A percentile compares a stretch with the other conserved stretches of the same genome.
These are phyloP conservation scores for Magallana angulata DNA, from an alignment of 1,140 invertebrate species.

Conservation along the genomic window DNA sequence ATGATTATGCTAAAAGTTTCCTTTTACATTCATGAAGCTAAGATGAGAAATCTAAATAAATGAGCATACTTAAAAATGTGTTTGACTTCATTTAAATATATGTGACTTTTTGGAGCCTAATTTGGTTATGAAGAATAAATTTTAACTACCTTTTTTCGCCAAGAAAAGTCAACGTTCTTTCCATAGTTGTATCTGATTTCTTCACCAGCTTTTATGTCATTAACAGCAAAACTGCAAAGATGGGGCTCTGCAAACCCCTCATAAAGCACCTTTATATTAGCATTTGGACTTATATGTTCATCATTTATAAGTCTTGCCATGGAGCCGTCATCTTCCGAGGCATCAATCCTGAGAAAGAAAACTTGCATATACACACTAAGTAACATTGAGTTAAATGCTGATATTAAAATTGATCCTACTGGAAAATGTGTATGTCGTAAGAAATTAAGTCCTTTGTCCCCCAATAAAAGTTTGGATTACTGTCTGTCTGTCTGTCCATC, in stretches of 20 bases:
- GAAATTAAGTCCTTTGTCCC: too few relatives aligned
- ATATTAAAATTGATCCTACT: too few relatives aligned
- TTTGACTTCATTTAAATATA: background rate
- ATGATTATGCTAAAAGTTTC: background rate
- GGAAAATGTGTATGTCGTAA: too few relatives aligned
- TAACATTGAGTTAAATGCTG: background rate
- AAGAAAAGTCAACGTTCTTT: slow-evolving; percentile 8
- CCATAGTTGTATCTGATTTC: slow-evolving; percentile 20
- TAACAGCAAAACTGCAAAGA: slow-evolving; percentile 7
- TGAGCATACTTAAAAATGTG: background rate
- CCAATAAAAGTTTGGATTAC: too few relatives aligned
- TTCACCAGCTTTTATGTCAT: slow-evolving; percentile 11
- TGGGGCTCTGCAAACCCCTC: background rate
- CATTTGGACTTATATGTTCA: slow-evolving; percentile 8
- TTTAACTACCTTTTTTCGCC: background rate
- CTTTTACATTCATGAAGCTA: background rate
- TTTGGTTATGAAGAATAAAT: background rate
- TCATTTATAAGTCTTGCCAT: slow-evolving; percentile 16
- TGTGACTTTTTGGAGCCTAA: background rate
- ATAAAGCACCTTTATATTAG: slow-evolving; percentile 1
- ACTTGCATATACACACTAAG: background rate
- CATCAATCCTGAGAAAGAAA: slow-evolving; percentile 8
- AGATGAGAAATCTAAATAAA: slow-evolving; percentile 2
- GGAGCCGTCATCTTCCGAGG: slow-evolving; percentile 2
- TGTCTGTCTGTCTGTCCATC: too few relatives aligned